Conservation (phyloP, 2,888 invertebrate genomes). For the Heterodera filipjevi region DNA sequence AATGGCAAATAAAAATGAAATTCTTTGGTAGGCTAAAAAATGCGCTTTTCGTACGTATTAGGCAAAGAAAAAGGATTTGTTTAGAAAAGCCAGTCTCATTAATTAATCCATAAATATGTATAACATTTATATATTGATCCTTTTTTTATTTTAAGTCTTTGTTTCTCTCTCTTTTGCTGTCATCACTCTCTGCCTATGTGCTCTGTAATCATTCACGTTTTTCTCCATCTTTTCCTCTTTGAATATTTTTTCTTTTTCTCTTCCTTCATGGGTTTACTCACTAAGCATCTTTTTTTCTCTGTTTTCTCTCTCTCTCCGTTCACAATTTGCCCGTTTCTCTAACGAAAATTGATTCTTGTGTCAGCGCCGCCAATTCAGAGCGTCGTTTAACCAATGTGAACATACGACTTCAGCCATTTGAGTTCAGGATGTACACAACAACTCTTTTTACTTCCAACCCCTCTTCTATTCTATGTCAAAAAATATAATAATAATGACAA, state of each 20-base stretch:
- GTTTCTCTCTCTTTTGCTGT: neutral
- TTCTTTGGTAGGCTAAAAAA: too few relatives aligned
- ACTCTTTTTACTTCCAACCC: neutral
- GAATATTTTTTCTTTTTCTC: neutral
- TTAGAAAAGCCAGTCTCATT: too few relatives aligned
- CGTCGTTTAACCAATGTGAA: neutral
- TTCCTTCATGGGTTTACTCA: neutral
- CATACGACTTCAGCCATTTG: slow-evolving; percentile 10
- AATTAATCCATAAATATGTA: neutral
- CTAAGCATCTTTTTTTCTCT: neutral
- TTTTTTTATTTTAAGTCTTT: neutral
- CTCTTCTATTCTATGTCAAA: too few relatives aligned
- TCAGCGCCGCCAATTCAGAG: slow-evolving; percentile 7
- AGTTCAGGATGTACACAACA: neutral
- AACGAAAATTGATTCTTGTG: neutral
- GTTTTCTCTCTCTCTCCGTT: neutral
- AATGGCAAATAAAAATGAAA: too few relatives aligned
- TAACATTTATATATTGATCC: neutral
- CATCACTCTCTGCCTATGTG: neutral
- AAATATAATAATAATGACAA: too few relatives aligned
- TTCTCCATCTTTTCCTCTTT: neutral
- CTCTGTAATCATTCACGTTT: too few relatives aligned
- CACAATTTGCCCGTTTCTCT: neutral
- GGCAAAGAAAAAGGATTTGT: too few relatives aligned
- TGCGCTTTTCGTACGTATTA: too few relatives aligned